These are phyloP conservation scores for Planococcus citri DNA, from an alignment of 1,140 invertebrate genomes.

Conservation along the genomic window DNA sequence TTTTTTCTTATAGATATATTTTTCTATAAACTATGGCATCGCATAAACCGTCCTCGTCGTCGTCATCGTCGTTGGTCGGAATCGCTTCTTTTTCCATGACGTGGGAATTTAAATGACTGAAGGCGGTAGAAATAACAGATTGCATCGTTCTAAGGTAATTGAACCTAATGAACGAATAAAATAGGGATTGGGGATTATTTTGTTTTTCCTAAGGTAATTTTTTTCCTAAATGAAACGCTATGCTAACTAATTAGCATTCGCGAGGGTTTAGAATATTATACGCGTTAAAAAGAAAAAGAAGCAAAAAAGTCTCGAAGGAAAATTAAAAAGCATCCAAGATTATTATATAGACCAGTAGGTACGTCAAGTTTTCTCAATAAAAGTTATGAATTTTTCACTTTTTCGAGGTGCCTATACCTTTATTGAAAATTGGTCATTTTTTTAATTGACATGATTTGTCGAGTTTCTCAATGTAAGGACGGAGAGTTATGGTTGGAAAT, in stretches of 20 bases:
- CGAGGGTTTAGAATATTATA: neutral
- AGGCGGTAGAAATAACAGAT: neutral
- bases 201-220: neutral
- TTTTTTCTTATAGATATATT: slow-evolving; percentile 3
- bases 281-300: neutral
- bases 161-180: neutral
- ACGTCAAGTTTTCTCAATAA: too few species aligned
- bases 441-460: too few species aligned
- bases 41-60: too few species aligned
- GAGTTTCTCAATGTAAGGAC: too few species aligned
- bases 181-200: neutral
- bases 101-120: slow-evolving; percentile 2
- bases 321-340: neutral
- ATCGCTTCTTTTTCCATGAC: too few species aligned
- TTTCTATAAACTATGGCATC: neutral
- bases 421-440: too few species aligned
- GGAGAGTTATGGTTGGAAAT: too few species aligned
- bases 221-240: neutral
- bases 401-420: too few species aligned
- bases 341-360: too few species aligned
- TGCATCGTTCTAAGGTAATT: neutral
- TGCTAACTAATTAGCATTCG: neutral
- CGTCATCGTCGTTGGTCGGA: too few species aligned
- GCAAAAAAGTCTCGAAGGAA: too few species aligned
- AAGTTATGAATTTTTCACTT: too few species aligned